Conservation (phyloP, 1,140 invertebrate genomes). For the Sycophila sp. region DNA sequence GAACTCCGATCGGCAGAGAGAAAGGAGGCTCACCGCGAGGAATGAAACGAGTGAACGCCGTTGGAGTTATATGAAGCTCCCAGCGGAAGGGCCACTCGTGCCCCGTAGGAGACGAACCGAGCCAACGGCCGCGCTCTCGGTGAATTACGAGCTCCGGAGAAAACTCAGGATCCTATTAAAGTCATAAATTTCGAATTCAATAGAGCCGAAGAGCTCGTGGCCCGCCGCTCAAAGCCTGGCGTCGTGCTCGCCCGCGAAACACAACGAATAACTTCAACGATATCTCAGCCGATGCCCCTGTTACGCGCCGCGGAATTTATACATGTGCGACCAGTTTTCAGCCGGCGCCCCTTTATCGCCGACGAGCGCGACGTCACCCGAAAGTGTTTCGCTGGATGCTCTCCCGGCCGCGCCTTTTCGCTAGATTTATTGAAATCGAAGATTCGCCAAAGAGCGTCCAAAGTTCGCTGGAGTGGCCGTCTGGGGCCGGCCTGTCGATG, state of each 20-base stretch:
- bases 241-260: conserved; percentile 1
- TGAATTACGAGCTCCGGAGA: conserved; percentile 30
- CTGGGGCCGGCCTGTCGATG: too few species aligned
- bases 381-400: too few species aligned
- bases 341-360: too few species aligned
- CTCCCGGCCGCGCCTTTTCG: too few species aligned
- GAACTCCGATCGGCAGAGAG: background rate
- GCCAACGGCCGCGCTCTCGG: background rate
- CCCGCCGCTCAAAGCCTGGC: background rate
- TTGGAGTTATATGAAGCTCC: conserved; percentile 19
- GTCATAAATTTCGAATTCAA: conserved; percentile 38
- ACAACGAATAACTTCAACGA: conserved; percentile 27
- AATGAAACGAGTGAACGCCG: background rate
- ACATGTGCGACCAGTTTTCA: too few species aligned
- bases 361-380: too few species aligned
- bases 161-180: conserved; percentile 39
- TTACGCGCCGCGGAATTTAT: background rate
- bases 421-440: too few species aligned
- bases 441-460: too few species aligned
- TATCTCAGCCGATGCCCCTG: background rate
- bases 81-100: background rate
- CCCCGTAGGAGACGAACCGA: conserved; percentile 7
- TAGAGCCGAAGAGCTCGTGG: conserved; percentile 2
- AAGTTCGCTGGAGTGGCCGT: too few species aligned
- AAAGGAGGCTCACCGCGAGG: background rate